Base-by-base conservation (phyloP, 2,888 invertebrate genomes). In the Helobdella robusta region DNA sequence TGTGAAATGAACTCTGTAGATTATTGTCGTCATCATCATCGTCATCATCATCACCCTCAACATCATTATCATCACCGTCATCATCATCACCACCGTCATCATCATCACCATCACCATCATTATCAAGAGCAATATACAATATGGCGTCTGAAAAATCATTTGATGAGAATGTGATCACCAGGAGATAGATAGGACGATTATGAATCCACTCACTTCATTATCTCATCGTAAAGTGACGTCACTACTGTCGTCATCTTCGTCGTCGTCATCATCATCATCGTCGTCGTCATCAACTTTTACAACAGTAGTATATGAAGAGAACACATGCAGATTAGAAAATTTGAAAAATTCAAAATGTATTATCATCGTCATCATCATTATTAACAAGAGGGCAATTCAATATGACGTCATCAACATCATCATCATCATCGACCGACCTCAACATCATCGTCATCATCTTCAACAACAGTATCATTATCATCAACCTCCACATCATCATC, bases 11-110 rank as follows among this genome's bases (percentile, higher is more conserved):
- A n/a, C n/a, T n/a, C n/a, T n/a, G n/a, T n/a, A n/a, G n/a, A n/a
- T n/a, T n/a, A 36, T 60, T 30, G 46, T 60, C 60, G 23, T 44
- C 60, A 60, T 60, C 60, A 44, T 60, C 60, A 44, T 60, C 60
- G 28, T 60, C 60, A 44, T 60, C 60, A 44, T 60, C 46, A 44
- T 60, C 60, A 44, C 46, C 60, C 4, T 60, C 46, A 2, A 44
- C 60, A 60, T 60, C 60, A 36, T 60, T 46, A 44, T 60, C 60
- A 44, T 60, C 60, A 60, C 46, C 60, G 23, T 36, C 40, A 36
- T 35, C 60, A 36, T 60, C 60, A 36, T 60, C 60, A 36, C 23
- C 60, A 36, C 44, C 60, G 23, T 60, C 60, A 60, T 60, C 36
- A 60, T 36, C 40, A 60, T 60, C 40, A 60, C 23, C 60, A 25